phyloP scores from a whole-genome alignment of 2,888 invertebrate genomes.

The Dryobotodes eremita region DNA sequence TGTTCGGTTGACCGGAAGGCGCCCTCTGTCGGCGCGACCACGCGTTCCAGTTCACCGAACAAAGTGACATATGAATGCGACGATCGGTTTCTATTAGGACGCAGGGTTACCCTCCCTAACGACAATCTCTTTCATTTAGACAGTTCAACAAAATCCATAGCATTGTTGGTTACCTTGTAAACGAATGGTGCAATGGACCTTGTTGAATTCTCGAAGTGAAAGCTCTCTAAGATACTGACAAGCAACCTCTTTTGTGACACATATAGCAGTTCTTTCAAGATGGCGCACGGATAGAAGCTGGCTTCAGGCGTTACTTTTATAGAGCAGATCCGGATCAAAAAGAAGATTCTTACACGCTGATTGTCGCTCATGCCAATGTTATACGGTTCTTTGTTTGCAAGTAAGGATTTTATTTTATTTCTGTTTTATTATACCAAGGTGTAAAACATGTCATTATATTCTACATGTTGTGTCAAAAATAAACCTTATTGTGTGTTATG shows the following conservation, averaged over 20 bases:
- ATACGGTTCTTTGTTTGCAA: constrained; percentile 98
- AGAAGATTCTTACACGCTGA: constrained; percentile 95
- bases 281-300: constrained; percentile 98
- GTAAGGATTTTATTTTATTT: constrained; percentile 83
- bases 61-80: too few species aligned
- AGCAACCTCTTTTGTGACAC: constrained; percentile 73
- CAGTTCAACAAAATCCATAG: background rate
- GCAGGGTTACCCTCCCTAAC: background rate
- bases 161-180: background rate
- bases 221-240: constrained; percentile 49
- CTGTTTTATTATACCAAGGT: background rate
- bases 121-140: constrained; percentile 1
- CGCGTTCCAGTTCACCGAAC: too few species aligned
- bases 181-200: background rate
- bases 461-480: background rate
- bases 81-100: too few species aligned
- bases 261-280: constrained; percentile 97
- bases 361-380: constrained; percentile 99
- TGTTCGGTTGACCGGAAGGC: background rate
- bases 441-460: background rate
- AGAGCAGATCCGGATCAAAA: constrained; percentile 95
- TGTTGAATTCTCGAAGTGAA: background rate
- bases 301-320: constrained; percentile 97
- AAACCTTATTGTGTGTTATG: too few species aligned
- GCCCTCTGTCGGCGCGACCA: too few species aligned